A percentile compares a stretch with the other conserved stretches of the same genome.
phyloP scores from a whole-genome alignment of 2,113 vertebrate genomes.

The Phoxinus phoxinus region DNA sequence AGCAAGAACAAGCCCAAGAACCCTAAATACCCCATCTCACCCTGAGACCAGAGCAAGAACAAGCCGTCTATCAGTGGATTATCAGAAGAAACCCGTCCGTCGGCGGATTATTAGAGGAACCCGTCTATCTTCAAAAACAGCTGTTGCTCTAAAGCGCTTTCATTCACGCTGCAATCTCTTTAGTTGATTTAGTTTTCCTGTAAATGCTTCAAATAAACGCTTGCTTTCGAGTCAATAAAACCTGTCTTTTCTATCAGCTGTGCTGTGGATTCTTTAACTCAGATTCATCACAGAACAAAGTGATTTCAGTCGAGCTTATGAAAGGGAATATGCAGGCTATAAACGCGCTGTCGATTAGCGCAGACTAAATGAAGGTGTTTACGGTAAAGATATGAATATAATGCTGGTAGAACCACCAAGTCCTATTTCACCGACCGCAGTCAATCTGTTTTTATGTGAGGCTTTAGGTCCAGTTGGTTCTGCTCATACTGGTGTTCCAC shows the following conservation, averaged over 20 bases:
- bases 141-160: neutral
- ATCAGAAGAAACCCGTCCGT: too few relatives aligned
- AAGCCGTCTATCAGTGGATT: too few relatives aligned
- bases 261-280: neutral
- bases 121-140: neutral
- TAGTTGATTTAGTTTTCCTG: neutral
- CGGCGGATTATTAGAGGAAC: neutral
- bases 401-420: neutral
- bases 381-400: neutral
- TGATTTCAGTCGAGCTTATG: neutral
- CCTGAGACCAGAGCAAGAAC: too few relatives aligned
- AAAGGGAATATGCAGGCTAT: neutral
- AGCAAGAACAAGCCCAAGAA: too few relatives aligned
- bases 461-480: too few relatives aligned
- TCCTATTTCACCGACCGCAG: too few relatives aligned
- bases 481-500: too few relatives aligned
- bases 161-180: neutral
- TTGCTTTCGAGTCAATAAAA: neutral
- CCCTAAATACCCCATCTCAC: too few relatives aligned
- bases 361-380: neutral
- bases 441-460: too few relatives aligned
- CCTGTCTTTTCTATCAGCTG: neutral
- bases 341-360: neutral
- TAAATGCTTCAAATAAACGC: neutral
- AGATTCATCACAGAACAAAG: neutral